These are phyloP conservation scores for Lasius platythorax DNA, from an alignment of 2,888 invertebrate genomes.

Conservation along the genomic window DNA sequence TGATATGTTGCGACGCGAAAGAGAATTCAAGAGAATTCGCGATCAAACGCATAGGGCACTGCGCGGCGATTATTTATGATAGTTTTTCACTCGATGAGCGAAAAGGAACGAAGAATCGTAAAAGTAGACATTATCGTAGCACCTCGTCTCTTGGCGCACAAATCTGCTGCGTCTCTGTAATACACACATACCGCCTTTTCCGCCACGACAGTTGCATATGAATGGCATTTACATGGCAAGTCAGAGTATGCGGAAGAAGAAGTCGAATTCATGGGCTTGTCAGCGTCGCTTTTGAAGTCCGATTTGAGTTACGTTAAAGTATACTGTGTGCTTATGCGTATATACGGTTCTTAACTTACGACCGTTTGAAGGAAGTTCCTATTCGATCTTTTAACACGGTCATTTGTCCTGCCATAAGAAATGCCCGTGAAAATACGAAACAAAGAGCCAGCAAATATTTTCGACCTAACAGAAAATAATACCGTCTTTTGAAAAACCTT, in stretches of 20 bases:
- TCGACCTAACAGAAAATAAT: conserved; percentile 41
- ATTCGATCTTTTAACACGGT: conserved; percentile 22
- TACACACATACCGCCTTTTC: conserved; percentile 16
- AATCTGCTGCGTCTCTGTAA: conserved; percentile 25
- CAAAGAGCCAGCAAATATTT: neutral
- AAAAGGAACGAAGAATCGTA: conserved; percentile 37
- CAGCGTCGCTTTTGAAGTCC: conserved; percentile 55
- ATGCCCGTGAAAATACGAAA: neutral
- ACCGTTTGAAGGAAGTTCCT: conserved; percentile 1
- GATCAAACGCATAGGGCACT: conserved; percentile 8
- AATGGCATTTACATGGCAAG: conserved; percentile 39
- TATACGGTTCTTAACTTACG: neutral
- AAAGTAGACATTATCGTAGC: conserved; percentile 45
- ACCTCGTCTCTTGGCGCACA: conserved; percentile 31
- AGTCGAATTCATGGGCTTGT: conserved; percentile 66
- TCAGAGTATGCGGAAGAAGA: conserved; percentile 61
- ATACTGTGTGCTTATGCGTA: conserved; percentile 45
- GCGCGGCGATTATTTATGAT: conserved; percentile 54
- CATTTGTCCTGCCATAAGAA: conserved; percentile 5
- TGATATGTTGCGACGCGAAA: conserved; percentile 28
- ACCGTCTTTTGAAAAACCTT: conserved; percentile 16
- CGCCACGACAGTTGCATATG: conserved; percentile 57
- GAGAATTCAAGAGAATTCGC: conserved; percentile 56
- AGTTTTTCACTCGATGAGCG: conserved; percentile 1
- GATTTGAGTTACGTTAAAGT: conserved; percentile 59